Conservation (phyloP, 1,140 invertebrate species). For the Rhyacophila brunnea region DNA sequence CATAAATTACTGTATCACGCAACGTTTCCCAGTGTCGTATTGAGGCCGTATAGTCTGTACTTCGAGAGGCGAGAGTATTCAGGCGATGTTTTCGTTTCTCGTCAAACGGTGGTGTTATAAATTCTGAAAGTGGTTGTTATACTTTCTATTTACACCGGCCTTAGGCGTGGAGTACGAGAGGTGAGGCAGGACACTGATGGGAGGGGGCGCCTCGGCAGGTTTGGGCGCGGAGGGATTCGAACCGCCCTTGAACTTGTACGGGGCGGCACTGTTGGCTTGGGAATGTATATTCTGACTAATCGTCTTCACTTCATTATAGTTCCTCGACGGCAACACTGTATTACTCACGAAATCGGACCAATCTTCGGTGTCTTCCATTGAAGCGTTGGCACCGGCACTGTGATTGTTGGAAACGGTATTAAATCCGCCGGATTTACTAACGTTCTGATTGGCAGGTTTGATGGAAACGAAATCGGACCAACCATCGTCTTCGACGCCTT, state of each 20-base stretch:
- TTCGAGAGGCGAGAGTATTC: not conserved
- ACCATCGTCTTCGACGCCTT: slow-evolving; percentile 54
- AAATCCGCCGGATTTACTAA: slow-evolving; percentile 5
- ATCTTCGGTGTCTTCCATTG: slow-evolving; percentile 32
- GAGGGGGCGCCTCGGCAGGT: not conserved
- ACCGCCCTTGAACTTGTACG: not conserved
- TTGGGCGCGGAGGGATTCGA: not conserved
- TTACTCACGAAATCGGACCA: slow-evolving; percentile 37
- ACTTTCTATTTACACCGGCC: slow-evolving; percentile 16
- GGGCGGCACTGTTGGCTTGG: slow-evolving; percentile 8
- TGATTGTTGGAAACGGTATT: slow-evolving; percentile 1
- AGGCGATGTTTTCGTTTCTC: slow-evolving; percentile 27
- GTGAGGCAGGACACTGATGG: slow-evolving; percentile 12
- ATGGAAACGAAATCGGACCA: slow-evolving; percentile 62
- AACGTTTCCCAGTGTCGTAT: too few relatives aligned
- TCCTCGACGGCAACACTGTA: slow-evolving; percentile 16
- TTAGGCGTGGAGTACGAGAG: slow-evolving; percentile 25
- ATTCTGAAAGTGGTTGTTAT: slow-evolving; percentile 33
- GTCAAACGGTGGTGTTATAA: slow-evolving; percentile 28
- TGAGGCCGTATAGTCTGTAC: too few relatives aligned
- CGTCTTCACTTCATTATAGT: slow-evolving; percentile 28
- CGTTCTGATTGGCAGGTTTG: slow-evolving; percentile 38
- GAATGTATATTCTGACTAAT: slow-evolving; percentile 35
- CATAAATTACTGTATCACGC: not conserved
- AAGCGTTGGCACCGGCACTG: not conserved